Conservation (phyloP, 53 echinoderm and acorn worm species). For the Hippasteria phrygiana region DNA sequence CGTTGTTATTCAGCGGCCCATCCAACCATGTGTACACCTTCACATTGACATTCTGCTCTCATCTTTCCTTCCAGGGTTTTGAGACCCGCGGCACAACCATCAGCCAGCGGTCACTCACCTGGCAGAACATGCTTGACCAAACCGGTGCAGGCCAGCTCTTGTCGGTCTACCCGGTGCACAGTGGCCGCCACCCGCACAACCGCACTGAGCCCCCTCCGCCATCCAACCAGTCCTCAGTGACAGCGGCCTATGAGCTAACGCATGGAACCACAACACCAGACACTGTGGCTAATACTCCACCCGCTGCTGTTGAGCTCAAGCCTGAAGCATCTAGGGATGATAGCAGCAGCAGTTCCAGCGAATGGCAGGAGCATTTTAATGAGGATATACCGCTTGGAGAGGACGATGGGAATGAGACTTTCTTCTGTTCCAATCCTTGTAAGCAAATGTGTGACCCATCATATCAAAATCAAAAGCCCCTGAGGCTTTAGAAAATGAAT, state of each 20-base stretch:
- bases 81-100: constrained; percentile 92
- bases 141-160: constrained; percentile 79
- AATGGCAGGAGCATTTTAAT: neutral
- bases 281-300: neutral
- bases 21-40: neutral
- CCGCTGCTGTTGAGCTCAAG: neutral
- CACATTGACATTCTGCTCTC: neutral
- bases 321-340: neutral
- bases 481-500: no score
- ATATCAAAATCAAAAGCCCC: no score
- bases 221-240: neutral
- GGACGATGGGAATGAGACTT: constrained; percentile 45
- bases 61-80: constrained; percentile 77
- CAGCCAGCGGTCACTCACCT: constrained; percentile 79
- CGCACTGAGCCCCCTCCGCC: constrained; percentile 8
- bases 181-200: constrained; percentile 41
- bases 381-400: neutral
- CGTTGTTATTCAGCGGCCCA: no score
- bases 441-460: neutral
- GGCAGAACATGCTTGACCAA: constrained; percentile 84
- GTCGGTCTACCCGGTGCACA: constrained; percentile 73
- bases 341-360: constrained; percentile 27
- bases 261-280: neutral
- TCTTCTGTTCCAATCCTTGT: constrained; percentile 58
- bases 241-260: constrained; percentile 5